Base-by-base conservation (phyloP, 2,797 vertebrate species). In the Platalea minor region DNA sequence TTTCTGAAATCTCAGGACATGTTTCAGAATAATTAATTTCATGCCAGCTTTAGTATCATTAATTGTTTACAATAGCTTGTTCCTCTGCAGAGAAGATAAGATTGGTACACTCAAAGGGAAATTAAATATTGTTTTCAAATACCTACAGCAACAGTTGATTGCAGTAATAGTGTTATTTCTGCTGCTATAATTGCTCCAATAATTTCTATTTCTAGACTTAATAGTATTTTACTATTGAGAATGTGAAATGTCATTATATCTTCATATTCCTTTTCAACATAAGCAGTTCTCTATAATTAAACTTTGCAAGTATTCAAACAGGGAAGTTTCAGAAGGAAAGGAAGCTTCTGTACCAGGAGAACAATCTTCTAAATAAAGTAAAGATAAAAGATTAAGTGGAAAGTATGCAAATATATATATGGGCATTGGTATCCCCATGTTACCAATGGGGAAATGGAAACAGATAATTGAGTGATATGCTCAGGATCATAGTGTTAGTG, bases 81-180 rank as follows among this genome's bases (percentile, higher is more conserved):
- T 94, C 41, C 75, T 88, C 65, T 91, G 56, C 43, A 68, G 82
- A 91, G 74, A 94, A 85, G 83, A 88, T 88, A 95, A 88, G 81
- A 88, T 85, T 89, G 59, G 56, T 91, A 63, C n/a, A 88, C 72
- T 95, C 67, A 92, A 96, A 95, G 43, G 26, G 41, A 96, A 86
- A 96, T 95, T 91, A 93, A 95, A 92, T 64, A 48, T 72, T 95
- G 60, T 93, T 97, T 95, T 95, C 70, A 96, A 74, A 94, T 97
- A 96, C 81, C 39, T 89, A 59, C 45, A 92, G 54, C 51, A 93
- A 57, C 63, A 93, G 61, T 24, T 97, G 88, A 94, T 91, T 96
- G 63, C 53, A 84, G 85, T 92, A 91, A 83, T 74, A 23, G 45
- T 89, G 83, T 77, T 96, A 80, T 96, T 97, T 95, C 43, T 96